These are phyloP conservation scores for Anguilla megastoma DNA, from an alignment of 2,797 vertebrate genomes.

Conservation along the genomic window DNA sequence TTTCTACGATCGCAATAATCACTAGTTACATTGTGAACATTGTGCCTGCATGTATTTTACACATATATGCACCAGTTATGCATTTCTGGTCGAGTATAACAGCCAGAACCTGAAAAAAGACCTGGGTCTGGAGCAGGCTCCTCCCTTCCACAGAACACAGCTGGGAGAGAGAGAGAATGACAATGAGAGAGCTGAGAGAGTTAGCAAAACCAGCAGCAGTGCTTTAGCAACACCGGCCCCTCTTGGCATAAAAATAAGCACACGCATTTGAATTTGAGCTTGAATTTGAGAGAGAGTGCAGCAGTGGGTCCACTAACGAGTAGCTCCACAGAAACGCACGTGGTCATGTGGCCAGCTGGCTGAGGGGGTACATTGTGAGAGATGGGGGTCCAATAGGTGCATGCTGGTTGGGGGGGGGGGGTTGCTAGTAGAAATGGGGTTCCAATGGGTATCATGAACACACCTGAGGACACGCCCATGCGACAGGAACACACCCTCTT, in stretches of 20 bases:
- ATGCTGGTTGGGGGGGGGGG: too few species aligned
- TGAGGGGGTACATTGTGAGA: too few species aligned
- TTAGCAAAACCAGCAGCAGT: neutral
- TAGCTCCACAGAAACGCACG: too few species aligned
- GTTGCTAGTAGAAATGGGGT: neutral
- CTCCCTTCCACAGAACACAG: neutral
- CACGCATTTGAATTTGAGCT: neutral
- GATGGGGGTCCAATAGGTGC: too few species aligned
- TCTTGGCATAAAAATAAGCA: neutral
- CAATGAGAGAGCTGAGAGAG: neutral
- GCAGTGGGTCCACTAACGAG: neutral
- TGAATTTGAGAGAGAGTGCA: neutral
- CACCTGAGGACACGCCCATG: neutral
- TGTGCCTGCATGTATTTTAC: too few species aligned
- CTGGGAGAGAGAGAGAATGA: neutral
- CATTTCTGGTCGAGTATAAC: too few species aligned
- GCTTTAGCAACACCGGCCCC: too few species aligned
- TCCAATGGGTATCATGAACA: neutral
- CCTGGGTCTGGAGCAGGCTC: too few species aligned
- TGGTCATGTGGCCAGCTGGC: too few species aligned
- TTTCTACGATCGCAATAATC: neutral
- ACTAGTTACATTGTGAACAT: neutral
- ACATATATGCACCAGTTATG: too few species aligned
- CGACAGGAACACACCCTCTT: neutral
- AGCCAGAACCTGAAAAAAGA: too few species aligned